Conservation (phyloP, 2,797 vertebrate genomes). For the Staurois parvus region DNA sequence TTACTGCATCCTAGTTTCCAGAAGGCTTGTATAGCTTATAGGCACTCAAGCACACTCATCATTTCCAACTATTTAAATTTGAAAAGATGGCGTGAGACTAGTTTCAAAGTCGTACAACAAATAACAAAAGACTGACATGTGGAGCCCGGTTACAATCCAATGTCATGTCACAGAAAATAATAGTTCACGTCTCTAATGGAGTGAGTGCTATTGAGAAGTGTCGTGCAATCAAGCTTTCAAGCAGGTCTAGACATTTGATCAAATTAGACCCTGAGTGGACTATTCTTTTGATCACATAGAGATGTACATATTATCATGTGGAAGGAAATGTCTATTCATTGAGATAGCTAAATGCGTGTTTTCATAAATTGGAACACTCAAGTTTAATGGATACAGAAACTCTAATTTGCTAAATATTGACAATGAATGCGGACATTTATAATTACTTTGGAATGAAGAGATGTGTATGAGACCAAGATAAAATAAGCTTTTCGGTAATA, state of each 20-base stretch:
- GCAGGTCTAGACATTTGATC: constrained; percentile 53
- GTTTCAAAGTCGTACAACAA: constrained; percentile 46
- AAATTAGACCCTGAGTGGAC: constrained; percentile 45
- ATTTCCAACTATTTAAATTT: constrained; percentile 34
- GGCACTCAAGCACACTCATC: neutral
- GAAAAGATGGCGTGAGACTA: constrained; percentile 48
- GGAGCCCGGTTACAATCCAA: neutral
- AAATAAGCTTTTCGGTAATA: neutral
- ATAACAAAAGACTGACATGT: constrained; percentile 46
- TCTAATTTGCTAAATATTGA: constrained; percentile 39
- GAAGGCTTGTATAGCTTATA: constrained; percentile 21
- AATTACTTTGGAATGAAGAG: constrained; percentile 4
- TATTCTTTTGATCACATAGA: constrained; percentile 30
- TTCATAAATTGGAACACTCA: neutral
- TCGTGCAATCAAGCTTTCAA: constrained; percentile 51
- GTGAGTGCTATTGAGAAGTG: constrained; percentile 42
- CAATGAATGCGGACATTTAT: constrained; percentile 28
- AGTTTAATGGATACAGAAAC: constrained; percentile 51
- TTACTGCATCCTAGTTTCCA: constrained; percentile 6
- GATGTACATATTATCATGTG: constrained; percentile 33
- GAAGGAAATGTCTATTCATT: constrained; percentile 6
- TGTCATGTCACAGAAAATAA: constrained; percentile 36
- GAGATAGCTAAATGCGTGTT: constrained; percentile 15
- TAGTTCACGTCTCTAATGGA: constrained; percentile 37
- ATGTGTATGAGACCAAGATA: neutral